Base-by-base conservation (phyloP, 2,113 vertebrate genomes). In the Ascaphus truei region DNA sequence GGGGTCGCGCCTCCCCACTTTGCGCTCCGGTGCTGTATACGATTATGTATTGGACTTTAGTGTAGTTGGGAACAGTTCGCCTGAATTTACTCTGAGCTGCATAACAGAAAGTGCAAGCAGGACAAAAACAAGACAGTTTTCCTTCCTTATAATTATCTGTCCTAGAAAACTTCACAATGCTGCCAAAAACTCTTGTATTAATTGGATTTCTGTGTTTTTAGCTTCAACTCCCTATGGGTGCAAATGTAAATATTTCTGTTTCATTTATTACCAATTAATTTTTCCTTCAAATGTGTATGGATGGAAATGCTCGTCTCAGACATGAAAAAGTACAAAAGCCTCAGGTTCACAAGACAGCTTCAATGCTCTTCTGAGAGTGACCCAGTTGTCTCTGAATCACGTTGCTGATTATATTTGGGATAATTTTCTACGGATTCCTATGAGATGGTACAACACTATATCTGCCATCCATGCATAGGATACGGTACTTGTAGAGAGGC, bases 181-280 rank as follows among this genome's bases (percentile, higher is more conserved):
- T 39, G 50, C 62, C 62, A 65, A 39, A 31, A 65, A 53, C 48
- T 34, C 23, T 29, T n/a, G n/a, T n/a, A n/a, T n/a, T 65, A 65
- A 65, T 65, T 65, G 16, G 48, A 65, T 65, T 65, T 64, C 48
- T 51, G 51, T 22, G 22, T 52, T 52, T 20, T 52, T 53, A n/a
- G 8, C 45, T 65, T 65, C 31, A n/a, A 4, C 45, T 65, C 53
- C 31, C 34, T 18, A 10, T 23, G 34, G 62, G 62, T 53, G 36
- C 23, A 53, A 27, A 27, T 29, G 11, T 41, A 53, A 65, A 55
- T 33, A 41, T 53, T 65, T 23, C 25, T 29, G 30, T 27, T 63
- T 65, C 7, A 65, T 29, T 39, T 52, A 52, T 29, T 52, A 5
- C 33, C 27, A 22, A 9, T 22, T 50, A 34, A 39, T 65, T 51